Evolutionary conservation across 23 tunicate genomes (phyloP), one percentile per base, ranked within the genome.

Genomic region (Clavelina lepadiformis): DNA sequence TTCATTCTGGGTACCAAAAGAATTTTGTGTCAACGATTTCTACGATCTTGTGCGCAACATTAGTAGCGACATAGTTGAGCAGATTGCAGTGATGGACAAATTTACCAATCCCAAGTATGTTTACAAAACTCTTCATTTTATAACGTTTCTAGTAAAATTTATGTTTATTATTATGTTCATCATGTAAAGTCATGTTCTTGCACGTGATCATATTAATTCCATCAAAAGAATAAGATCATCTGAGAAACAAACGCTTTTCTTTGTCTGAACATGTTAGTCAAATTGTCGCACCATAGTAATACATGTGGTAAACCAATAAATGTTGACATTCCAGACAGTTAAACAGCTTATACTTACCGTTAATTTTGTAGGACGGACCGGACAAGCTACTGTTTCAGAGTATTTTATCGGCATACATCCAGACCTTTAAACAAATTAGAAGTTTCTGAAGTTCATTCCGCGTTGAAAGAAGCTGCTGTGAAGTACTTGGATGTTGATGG

Each of bases 311-410:
- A 13, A 44, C 18, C 13, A 44, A 18, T 44, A 13, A 13, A 13
- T 44, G 13, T 18, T 13, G 18, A 18, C 18, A 13, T 44, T 44
- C 18, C 18, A 44, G 13, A 13, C 13, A 0, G 18, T n/a, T n/a
- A n/a, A 0, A 15, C 21, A 31, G 15, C 23, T 61, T 61, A 13
- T 1, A 28, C 18, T 18, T 29, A 18, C 23, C 5, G 5, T 58
- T 27, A 29, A 37, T 8, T 73, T 69, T 52, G 8, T 65, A 75
- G 77, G 62, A 63, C 77, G 30, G 76, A 63, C 5, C 34, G 36
- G 64, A 46, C 50, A 32, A 83, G 93, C 51, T 94, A 84, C 38
- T 93, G 98, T 62, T 93, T 84, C 71, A 76, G 94, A 8, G 29
- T 85, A 11, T 93, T 46, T 35, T 93, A 93, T 35, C 72, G 98